phyloP scores from a whole-genome alignment of 2,113 vertebrate species.

The Petrocephalus microphthalmus region DNA sequence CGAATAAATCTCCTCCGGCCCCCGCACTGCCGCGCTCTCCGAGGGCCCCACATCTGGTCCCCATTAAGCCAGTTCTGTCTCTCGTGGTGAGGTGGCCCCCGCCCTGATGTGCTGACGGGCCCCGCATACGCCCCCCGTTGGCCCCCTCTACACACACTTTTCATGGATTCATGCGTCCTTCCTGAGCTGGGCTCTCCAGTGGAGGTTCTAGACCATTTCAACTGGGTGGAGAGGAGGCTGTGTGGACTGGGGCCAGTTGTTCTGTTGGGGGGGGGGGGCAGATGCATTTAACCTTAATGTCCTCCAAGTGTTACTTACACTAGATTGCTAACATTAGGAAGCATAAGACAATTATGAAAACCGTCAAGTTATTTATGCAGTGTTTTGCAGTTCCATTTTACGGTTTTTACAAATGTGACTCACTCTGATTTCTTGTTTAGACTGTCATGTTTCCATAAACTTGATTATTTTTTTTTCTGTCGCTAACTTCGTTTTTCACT shows the following conservation, averaged over 20 bases:
- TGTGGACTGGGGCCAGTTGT: background rate
- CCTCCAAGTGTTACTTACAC: background rate
- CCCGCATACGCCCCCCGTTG: background rate
- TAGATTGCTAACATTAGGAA: background rate
- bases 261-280: background rate
- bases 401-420: background rate
- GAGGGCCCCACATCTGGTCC: conserved; percentile 11
- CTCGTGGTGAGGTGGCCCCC: background rate
- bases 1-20: background rate
- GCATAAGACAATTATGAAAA: background rate
- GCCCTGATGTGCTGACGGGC: background rate
- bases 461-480: too few relatives aligned
- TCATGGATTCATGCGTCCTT: background rate
- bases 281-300: background rate
- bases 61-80: conserved; percentile 4
- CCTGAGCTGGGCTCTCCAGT: background rate
- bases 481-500: too few relatives aligned
- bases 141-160: background rate
- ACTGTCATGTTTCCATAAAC: too few relatives aligned
- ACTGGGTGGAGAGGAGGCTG: fast-evolving
- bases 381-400: background rate
- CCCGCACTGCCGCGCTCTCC: background rate
- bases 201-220: background rate
- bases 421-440: too few relatives aligned
- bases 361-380: background rate